Conservation (phyloP, 2,888 invertebrate genomes). For the Danaus chrysippus region DNA sequence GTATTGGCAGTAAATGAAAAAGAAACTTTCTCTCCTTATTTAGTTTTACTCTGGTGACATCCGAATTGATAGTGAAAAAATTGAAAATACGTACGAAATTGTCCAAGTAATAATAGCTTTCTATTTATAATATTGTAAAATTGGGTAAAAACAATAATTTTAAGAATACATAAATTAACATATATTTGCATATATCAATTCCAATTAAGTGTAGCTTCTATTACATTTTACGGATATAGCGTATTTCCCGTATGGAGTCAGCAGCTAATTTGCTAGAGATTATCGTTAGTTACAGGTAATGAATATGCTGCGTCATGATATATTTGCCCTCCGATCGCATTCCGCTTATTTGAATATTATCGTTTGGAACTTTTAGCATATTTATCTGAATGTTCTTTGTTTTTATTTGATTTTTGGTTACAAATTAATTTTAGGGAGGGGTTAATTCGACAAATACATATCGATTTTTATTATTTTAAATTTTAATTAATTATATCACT, state of each 20-base stretch:
- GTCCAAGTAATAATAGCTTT: no score
- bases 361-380: slow-evolving; percentile 32
- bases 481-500: no score
- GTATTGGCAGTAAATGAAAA: no score
- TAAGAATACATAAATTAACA: neutral
- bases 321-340: slow-evolving; percentile 36
- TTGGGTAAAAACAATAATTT: neutral
- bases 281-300: slow-evolving; percentile 39
- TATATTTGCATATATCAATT: neutral
- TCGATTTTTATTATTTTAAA: no score
- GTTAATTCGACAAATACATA: neutral
- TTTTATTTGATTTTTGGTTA: slow-evolving; percentile 5
- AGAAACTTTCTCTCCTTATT: no score
- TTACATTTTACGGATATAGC: slow-evolving; percentile 24
- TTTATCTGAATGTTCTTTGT: slow-evolving; percentile 13
- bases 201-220: neutral
- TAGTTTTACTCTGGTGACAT: no score
- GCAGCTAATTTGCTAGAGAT: slow-evolving; percentile 43
- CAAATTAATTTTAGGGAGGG: neutral
- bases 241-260: slow-evolving; percentile 33
- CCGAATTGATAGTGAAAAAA: no score
- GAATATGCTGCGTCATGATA: slow-evolving; percentile 37
- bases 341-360: slow-evolving; percentile 32
- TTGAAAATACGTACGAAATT: no score
- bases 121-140: no score